phyloP scores from a whole-genome alignment of 2,113 vertebrate genomes.

The Crotalus helleri region DNA sequence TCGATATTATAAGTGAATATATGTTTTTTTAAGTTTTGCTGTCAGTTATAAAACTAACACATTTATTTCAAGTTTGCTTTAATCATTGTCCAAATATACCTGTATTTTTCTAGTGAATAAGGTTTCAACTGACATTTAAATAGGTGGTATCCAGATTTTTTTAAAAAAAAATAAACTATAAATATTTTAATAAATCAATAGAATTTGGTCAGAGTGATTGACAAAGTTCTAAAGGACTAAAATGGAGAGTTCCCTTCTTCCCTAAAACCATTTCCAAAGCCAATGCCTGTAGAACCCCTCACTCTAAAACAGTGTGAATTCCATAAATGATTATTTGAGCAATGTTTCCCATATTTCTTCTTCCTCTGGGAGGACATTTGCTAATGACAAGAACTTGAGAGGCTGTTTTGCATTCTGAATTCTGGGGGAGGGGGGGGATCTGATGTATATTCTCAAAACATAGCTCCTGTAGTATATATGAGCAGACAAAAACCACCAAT shows the following conservation, averaged over 20 bases:
- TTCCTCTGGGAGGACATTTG: not conserved
- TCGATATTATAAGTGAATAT: not conserved
- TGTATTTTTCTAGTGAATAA: not conserved
- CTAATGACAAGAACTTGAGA: not conserved
- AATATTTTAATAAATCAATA: not conserved
- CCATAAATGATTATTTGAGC: not conserved
- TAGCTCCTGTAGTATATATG: not conserved
- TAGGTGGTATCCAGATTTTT: not conserved
- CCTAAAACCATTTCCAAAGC: not conserved
- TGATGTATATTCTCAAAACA: not conserved
- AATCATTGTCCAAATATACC: not conserved
- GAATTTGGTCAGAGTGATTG: not conserved
- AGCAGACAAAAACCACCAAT: not conserved
- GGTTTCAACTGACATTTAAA: not conserved
- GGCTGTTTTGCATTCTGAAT: not conserved
- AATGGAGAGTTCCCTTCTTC: not conserved
- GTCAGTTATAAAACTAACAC: not conserved
- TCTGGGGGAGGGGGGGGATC: accelerated
- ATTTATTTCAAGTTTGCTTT: not conserved
- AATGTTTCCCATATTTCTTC: not conserved
- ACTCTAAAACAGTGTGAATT: not conserved
- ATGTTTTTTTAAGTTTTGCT: not conserved
- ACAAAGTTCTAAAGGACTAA: not conserved
- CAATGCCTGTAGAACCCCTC: not conserved
- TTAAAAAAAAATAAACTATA: not conserved